Conservation (phyloP, 2,113 vertebrate genomes). For the Apus apus region DNA sequence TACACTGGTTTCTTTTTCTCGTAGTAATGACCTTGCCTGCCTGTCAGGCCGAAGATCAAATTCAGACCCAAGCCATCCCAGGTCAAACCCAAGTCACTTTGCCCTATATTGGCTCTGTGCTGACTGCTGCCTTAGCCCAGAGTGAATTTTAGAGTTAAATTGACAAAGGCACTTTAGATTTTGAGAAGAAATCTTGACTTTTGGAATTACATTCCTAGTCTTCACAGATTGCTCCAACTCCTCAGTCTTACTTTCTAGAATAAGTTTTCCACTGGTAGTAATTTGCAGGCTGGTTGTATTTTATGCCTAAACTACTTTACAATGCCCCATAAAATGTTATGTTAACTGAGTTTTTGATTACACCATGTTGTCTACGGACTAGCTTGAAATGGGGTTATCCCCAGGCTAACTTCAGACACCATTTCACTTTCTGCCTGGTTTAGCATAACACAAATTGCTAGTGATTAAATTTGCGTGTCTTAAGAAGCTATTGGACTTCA, state of each 20-base stretch:
- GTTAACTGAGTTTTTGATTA: constrained; percentile 62
- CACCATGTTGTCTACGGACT: constrained; percentile 21
- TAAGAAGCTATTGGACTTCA: constrained; percentile 65
- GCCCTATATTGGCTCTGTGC: not conserved
- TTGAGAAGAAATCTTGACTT: not conserved
- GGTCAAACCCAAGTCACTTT: not conserved
- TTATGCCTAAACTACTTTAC: constrained; percentile 46
- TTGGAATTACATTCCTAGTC: not conserved
- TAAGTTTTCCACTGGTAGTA: constrained; percentile 5
- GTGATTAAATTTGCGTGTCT: constrained; percentile 63
- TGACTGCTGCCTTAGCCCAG: not conserved
- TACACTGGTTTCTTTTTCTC: not conserved
- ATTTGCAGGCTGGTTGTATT: constrained; percentile 51
- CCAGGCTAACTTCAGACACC: constrained; percentile 41
- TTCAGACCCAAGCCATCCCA: not conserved
- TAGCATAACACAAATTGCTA: constrained; percentile 54
- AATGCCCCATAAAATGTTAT: constrained; percentile 36
- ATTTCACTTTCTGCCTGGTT: constrained; percentile 63
- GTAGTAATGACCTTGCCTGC: not conserved
- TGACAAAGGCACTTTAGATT: not conserved
- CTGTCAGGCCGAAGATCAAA: not conserved
- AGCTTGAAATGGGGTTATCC: constrained; percentile 43
- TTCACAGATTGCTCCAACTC: not conserved
- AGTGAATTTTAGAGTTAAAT: not conserved
- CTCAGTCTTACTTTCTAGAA: not conserved